Evolutionary conservation across 2,113 vertebrate genomes (phyloP).

Genomic region (Corythaixoides concolor): DNA sequence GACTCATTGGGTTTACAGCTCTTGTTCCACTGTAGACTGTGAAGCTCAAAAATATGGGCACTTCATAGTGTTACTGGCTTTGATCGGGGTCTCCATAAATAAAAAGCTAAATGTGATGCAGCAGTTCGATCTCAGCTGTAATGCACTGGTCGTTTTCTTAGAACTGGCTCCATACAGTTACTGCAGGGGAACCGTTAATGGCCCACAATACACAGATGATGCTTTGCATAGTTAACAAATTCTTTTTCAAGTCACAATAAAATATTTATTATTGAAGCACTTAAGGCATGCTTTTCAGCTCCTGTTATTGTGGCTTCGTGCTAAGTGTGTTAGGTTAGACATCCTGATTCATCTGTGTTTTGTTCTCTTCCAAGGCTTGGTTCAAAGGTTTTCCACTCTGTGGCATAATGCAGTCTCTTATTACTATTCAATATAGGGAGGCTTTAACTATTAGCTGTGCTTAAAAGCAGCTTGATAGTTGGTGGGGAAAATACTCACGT

Average conservation of each 20-base stretch:
- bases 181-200: not conserved
- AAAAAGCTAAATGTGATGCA: not conserved
- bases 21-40: not conserved
- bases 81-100: not conserved
- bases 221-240: conserved; percentile 49
- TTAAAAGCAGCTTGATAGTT: not conserved
- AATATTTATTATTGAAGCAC: conserved; percentile 48
- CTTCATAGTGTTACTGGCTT: not conserved
- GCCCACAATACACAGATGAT: not conserved
- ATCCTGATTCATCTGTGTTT: not conserved
- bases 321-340: not conserved
- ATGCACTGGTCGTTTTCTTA: not conserved
- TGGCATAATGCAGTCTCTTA: not conserved
- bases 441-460: not conserved
- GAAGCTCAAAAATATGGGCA: not conserved
- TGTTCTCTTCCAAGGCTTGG: not conserved
- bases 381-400: not conserved
- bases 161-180: not conserved
- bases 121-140: not conserved
- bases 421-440: not conserved
- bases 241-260: conserved; percentile 3
- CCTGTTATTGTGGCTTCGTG: not conserved
- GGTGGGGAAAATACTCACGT: not conserved
- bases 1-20: not conserved
- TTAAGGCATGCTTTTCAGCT: conserved; percentile 22